These are phyloP conservation scores for Drosophila subpulchrella DNA, from an alignment of 1,140 invertebrate genomes.

Conservation along the genomic window DNA sequence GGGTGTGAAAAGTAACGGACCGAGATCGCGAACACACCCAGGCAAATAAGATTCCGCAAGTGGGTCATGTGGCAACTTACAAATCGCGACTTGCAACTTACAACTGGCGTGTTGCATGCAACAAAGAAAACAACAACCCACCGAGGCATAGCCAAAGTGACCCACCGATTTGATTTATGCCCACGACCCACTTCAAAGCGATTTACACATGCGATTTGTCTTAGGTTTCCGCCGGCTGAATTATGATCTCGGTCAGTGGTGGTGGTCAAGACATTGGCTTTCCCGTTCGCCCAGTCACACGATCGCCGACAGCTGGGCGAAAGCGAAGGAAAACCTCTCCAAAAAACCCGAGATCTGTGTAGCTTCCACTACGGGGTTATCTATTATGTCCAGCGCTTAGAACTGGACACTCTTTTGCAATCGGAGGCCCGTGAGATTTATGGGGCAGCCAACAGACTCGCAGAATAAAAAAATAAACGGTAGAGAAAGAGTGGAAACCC, in stretches of 20 bases:
- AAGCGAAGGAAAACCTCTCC: slow-evolving; percentile 14
- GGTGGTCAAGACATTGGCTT: slow-evolving; percentile 12
- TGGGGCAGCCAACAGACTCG: slow-evolving; percentile 24
- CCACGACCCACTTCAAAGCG: slow-evolving; percentile 47
- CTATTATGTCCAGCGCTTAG: slow-evolving; percentile 37
- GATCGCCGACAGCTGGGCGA: slow-evolving; percentile 46
- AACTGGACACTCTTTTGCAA: slow-evolving; percentile 60
- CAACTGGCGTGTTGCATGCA: slow-evolving; percentile 66
- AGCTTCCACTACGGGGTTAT: slow-evolving; percentile 36
- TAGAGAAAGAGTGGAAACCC: not conserved
- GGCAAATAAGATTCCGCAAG: slow-evolving; percentile 54
- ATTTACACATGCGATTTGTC: slow-evolving; percentile 48
- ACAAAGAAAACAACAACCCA: slow-evolving; percentile 11
- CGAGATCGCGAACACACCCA: slow-evolving; percentile 20
- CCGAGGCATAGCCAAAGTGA: slow-evolving; percentile 56
- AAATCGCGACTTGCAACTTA: slow-evolving; percentile 12
- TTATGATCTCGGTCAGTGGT: slow-evolving; percentile 48
- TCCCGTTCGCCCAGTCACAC: slow-evolving; percentile 31
- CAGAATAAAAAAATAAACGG: not conserved
- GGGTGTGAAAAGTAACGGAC: slow-evolving; percentile 73
- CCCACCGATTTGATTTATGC: slow-evolving; percentile 76
- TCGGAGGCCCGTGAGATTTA: slow-evolving; percentile 78
- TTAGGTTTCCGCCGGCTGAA: slow-evolving; percentile 39
- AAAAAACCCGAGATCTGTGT: slow-evolving; percentile 31
- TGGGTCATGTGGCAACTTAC: slow-evolving; percentile 54